Evolutionary conservation across 1,140 invertebrate genomes (phyloP).

Genomic region (Drosophila serrata): DNA sequence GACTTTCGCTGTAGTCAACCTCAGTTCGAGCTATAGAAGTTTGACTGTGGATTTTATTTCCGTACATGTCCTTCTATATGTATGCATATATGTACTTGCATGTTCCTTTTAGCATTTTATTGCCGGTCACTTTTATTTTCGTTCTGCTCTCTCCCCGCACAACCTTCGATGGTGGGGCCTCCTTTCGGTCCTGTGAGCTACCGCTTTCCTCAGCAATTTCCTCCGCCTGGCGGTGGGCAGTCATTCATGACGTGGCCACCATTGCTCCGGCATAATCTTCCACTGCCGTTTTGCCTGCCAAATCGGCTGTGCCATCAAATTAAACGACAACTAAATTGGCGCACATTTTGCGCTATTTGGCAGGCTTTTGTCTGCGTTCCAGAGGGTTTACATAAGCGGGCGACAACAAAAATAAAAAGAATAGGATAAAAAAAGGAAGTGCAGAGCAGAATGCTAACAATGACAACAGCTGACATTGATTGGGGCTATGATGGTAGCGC

Average conservation of each 20-base stretch:
- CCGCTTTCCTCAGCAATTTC: slow-evolving; percentile 57
- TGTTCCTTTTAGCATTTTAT: slow-evolving; percentile 50
- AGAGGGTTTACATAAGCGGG: slow-evolving; percentile 49
- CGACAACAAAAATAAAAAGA: too few species aligned
- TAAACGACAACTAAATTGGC: slow-evolving; percentile 77
- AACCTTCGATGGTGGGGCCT: slow-evolving; percentile 26
- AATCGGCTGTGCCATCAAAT: slow-evolving; percentile 71
- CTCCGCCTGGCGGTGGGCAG: slow-evolving; percentile 14
- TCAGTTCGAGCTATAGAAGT: slow-evolving; percentile 1
- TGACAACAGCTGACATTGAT: slow-evolving; percentile 66
- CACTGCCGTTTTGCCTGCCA: slow-evolving; percentile 62
- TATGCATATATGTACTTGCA: slow-evolving; percentile 27
- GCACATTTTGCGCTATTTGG: slow-evolving; percentile 73
- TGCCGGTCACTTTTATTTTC: slow-evolving; percentile 57
- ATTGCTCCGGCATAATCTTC: slow-evolving; percentile 39
- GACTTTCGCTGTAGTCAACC: not conserved
- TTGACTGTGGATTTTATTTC: slow-evolving; percentile 19
- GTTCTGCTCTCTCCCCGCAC: slow-evolving; percentile 1
- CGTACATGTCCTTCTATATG: slow-evolving; percentile 15
- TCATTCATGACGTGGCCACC: slow-evolving; percentile 54
- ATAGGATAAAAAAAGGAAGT: slow-evolving; percentile 4
- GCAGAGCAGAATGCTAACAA: slow-evolving; percentile 49
- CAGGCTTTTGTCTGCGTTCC: slow-evolving; percentile 65
- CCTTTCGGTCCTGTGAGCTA: slow-evolving; percentile 37
- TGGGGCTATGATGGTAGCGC: slow-evolving; percentile 18